Percentiles rank a stretch among this genome's conserved stretches.
Evolutionary conservation across 37 sponge, comb jelly and placozoan genomes (phyloP).

Genomic region (Spongilla lacustris): DNA sequence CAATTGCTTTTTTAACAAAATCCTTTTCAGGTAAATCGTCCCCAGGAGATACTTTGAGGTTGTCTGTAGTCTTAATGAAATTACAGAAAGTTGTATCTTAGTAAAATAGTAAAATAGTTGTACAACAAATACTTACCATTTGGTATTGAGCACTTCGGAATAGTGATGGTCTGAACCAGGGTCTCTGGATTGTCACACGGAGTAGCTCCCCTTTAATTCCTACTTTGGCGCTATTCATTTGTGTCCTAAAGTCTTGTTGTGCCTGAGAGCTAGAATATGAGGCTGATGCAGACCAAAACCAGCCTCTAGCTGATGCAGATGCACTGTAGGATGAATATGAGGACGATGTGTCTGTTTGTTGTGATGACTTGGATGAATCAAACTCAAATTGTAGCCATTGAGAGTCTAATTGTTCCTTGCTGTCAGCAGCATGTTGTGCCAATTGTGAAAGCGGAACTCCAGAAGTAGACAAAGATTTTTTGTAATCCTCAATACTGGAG

Average conservation of each 20-base stretch:
- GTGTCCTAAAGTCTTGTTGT: neutral
- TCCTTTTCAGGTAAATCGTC: neutral
- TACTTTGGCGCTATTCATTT: neutral
- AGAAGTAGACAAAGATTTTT: neutral
- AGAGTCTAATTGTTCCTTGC: neutral
- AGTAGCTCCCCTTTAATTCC: slow-evolving; percentile 16
- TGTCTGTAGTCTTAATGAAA: neutral
- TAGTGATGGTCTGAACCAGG: slow-evolving; percentile 39
- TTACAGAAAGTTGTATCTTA: too few species aligned
- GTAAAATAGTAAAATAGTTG: neutral
- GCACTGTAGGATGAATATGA: neutral
- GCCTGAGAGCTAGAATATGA: neutral
- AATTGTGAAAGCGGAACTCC: neutral
- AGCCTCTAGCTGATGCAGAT: neutral
- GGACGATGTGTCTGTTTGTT: neutral
- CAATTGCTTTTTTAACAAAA: neutral
- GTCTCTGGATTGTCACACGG: slow-evolving; percentile 23
- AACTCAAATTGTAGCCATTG: slow-evolving; percentile 12
- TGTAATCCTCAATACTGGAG: neutral
- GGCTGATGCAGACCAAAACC: neutral
- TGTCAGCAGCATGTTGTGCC: slow-evolving; percentile 12
- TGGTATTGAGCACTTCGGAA: slow-evolving; percentile 41
- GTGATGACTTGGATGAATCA: neutral
- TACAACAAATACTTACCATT: neutral
- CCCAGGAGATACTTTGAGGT: neutral